Evolutionary conservation across 1,140 invertebrate genomes (phyloP), one percentile per base, ranked within the genome.

Genomic region (Bradysia coprophila): DNA sequence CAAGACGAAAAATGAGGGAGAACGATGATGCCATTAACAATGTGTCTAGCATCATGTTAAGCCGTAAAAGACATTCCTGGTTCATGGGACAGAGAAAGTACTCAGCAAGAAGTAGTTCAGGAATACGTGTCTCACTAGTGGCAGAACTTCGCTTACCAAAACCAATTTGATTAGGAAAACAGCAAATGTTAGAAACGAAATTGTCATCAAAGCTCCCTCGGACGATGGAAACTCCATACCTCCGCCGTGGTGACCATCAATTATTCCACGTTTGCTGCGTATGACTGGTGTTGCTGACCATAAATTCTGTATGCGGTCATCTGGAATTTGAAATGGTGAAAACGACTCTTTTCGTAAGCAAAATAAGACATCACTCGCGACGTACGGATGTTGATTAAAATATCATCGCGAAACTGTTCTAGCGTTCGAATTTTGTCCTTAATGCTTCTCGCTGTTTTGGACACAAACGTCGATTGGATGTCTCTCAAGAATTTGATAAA

Each of bases 151-250:
- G 24, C 63, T 66, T 68, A 85, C 81, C 69, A 83, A 66, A n/a
- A 85, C 77, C 21, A 85, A 61, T 58, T 82, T 82, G 20, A 86
- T 75, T 11, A 87, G 67, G 54, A 82, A 86, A 10, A 85, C 81
- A 1, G 81, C 79, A 55, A 86, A 86, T 1, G 81, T 84, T 8
- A 87, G 62, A 58, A 86, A 84, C 3, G 79, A 80, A 43, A 87
- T 79, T 20, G 78, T 77, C 69, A 86, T 75, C 20, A 87, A 59
- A 0, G 82, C 74, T 28, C 76, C 73, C 62, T 85, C 81, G 21
- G 78, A 65, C 1, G 81, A 83, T n/a, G 81, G 80, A 54, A 85
- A 81, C 43, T 76, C 75, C 41, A 83, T 62, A 43, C 68, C 65
- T n/a, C n/a, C n/a, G 1, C 67, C 65, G 10, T 73, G 67, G 19